Percentiles rank a stretch among this genome's conserved stretches.
Evolutionary conservation across 2,113 vertebrate genomes (phyloP).

Genomic region (Cebidichthys violaceus): DNA sequence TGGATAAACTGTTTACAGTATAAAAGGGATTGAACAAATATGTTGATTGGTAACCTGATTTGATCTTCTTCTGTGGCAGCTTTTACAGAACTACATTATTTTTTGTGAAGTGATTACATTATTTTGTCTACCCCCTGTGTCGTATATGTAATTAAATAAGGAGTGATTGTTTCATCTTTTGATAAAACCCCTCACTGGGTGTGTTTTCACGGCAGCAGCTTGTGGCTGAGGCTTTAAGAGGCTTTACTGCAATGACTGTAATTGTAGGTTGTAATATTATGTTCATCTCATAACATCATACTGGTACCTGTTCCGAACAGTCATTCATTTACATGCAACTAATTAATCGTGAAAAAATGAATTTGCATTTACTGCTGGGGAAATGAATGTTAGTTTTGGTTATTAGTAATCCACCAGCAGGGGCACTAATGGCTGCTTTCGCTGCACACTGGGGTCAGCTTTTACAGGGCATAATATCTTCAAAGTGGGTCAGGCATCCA

Average conservation of each 20-base stretch:
- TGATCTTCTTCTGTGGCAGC: not conserved
- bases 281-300: slow-evolving; percentile 32
- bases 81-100: not conserved
- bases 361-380: slow-evolving; percentile 42
- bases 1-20: not conserved
- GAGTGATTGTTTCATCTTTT: slow-evolving; percentile 4
- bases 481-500: slow-evolving; percentile 74
- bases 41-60: not conserved
- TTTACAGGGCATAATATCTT: slow-evolving; percentile 46
- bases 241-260: slow-evolving; percentile 39
- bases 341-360: slow-evolving; percentile 56
- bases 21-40: not conserved
- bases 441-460: slow-evolving; percentile 47
- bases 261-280: slow-evolving; percentile 31
- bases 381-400: slow-evolving; percentile 25
- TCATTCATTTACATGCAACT: slow-evolving; percentile 47
- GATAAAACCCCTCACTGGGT: not conserved
- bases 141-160: not conserved
- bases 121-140: not conserved
- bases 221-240: slow-evolving; percentile 8
- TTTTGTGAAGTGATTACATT: not conserved
- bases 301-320: slow-evolving; percentile 8
- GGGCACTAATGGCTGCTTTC: slow-evolving; percentile 53
- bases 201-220: slow-evolving; percentile 9
- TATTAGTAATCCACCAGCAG: slow-evolving; percentile 49